Conservation (phyloP, 2,113 vertebrate species). For the Bettongia penicillata region DNA sequence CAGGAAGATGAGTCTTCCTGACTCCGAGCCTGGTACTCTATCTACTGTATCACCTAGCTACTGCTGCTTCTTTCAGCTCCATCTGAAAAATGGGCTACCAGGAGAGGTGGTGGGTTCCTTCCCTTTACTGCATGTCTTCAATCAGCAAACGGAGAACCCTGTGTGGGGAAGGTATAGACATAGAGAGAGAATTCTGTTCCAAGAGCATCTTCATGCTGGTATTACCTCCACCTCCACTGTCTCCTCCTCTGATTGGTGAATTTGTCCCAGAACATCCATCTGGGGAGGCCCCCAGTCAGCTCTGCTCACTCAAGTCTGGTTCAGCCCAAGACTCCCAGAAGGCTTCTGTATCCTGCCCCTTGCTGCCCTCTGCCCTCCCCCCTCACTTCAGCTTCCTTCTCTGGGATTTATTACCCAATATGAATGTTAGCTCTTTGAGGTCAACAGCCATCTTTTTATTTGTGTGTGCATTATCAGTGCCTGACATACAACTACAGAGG, state of each 20-base stretch:
- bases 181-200: not conserved
- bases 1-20: not conserved
- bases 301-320: not conserved
- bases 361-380: not conserved
- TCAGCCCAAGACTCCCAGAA: not conserved
- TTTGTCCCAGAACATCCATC: not conserved
- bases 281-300: not conserved
- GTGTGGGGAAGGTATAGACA: not conserved
- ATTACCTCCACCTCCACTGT: not conserved
- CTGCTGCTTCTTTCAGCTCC: not conserved
- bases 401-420: not conserved
- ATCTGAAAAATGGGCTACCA: no score
- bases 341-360: not conserved
- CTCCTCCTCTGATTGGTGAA: not conserved
- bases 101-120: no score
- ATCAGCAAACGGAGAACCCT: not conserved
- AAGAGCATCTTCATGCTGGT: not conserved
- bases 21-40: not conserved
- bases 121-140: not conserved
- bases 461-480: not conserved
- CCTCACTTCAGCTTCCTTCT: not conserved
- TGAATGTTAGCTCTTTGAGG: not conserved
- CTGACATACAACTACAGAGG: fast-evolving
- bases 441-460: not conserved
- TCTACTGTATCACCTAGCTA: not conserved